Base-by-base conservation (phyloP, 92 coral and sea anemone species). In the Porites rus region DNA sequence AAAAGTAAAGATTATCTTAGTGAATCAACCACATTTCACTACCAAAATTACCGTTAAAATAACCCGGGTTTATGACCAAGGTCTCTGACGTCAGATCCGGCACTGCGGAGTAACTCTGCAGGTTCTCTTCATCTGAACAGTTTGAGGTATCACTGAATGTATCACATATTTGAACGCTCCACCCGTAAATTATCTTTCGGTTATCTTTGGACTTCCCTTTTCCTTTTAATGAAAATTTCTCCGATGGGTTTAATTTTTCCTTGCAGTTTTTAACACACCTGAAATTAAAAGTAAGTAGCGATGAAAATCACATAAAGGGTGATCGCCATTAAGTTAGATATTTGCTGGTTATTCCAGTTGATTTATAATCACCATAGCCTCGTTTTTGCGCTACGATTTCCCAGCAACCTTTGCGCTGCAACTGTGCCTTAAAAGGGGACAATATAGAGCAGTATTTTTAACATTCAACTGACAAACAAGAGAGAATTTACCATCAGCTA, bases 241-340 rank as follows among this genome's bases (percentile, higher is more conserved):
- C 86, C 1, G 91, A 78, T 16, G 97, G 97, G 38, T 91, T 94
- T 11, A 89, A 70, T 72, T 89, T 94, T 18, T 1, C 73, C 0
- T 25, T 52, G 69, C 91, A 91, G 76, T 93, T 91, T 18, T 0
- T 2, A 65, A 52, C 60, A 79, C 94, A 93, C 4, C 96, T 93
- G 67, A 66, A 83, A 65, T 18, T 38, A 0, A 21, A 74, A 20
- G 38, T 1, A 28, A 28, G 38, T 1, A 28, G 38, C 38, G 38
- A 58, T 14, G 12, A 14, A 10, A 58, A 58, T 2, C 2, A 2
- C 16, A 58, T 10, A 58, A 58, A 10, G 62, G 16, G 16, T 10
- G 16, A 58, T 16, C 11, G 11, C 14, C 14, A 59, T 11, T 59
- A 16, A 59, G 63, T 59, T 59, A 59, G 63, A 59, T 61, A 38